A percentile compares a stretch with the other conserved stretches of the same genome.
Conservation (phyloP, 1,140 invertebrate genomes). For the Trigoniulus corallinus region DNA sequence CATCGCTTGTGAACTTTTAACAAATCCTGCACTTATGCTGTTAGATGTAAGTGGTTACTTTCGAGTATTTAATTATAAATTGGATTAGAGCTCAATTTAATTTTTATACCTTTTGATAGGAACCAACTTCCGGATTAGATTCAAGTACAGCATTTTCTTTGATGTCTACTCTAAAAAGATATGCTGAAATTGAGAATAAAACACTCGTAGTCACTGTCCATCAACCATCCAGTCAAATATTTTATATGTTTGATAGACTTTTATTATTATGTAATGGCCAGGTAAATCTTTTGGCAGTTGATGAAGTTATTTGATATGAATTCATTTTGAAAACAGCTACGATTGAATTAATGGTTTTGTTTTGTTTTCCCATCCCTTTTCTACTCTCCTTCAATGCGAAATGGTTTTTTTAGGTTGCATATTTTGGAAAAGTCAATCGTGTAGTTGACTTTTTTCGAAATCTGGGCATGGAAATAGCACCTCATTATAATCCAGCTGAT, state of each 20-base stretch:
- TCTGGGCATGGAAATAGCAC: slow-evolving; percentile 52
- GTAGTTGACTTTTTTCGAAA: slow-evolving; percentile 57
- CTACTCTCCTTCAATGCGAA: background rate
- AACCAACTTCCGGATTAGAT: slow-evolving; percentile 70
- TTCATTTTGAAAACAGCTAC: no score
- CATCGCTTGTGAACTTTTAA: slow-evolving; percentile 70
- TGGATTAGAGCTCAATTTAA: background rate
- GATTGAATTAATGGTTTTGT: background rate
- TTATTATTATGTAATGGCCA: slow-evolving; percentile 57
- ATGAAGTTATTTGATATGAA: no score
- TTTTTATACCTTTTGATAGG: slow-evolving; percentile 31
- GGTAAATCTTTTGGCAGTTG: no score
- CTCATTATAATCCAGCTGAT: slow-evolving; percentile 72
- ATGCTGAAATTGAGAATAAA: slow-evolving; percentile 58
- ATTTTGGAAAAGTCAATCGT: slow-evolving; percentile 56
- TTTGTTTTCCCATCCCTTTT: background rate
- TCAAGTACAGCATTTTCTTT: slow-evolving; percentile 61
- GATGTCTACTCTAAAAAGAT: slow-evolving; percentile 54
- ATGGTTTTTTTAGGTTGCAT: slow-evolving; percentile 41
- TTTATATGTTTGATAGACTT: slow-evolving; percentile 68
- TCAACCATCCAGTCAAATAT: slow-evolving; percentile 75
- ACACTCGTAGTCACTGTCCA: slow-evolving; percentile 67
- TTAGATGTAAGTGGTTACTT: slow-evolving; percentile 50
- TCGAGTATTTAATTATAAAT: background rate
- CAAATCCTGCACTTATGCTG: slow-evolving; percentile 68